Evolutionary conservation across 2,113 vertebrate species (phyloP).

Genomic region (Pogona vitticeps): DNA sequence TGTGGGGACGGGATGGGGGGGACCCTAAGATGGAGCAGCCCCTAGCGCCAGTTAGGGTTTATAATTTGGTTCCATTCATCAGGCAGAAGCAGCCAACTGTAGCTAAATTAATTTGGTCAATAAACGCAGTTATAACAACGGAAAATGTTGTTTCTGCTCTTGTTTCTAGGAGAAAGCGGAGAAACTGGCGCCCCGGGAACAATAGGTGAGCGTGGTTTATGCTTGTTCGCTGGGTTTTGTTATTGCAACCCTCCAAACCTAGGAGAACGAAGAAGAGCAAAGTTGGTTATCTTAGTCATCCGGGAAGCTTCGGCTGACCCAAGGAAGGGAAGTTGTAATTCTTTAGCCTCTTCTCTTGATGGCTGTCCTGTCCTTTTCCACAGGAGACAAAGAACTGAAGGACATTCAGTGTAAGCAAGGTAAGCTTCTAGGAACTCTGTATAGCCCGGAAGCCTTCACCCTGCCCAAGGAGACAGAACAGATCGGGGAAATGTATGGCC

Average conservation of each 20-base stretch:
- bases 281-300: not conserved
- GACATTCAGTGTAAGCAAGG: not conserved
- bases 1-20: too few species aligned
- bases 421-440: not conserved
- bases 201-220: not conserved
- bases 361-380: not conserved
- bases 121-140: too few species aligned
- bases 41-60: too few species aligned
- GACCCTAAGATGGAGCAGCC: too few species aligned
- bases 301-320: not conserved
- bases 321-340: too few species aligned
- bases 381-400: not conserved
- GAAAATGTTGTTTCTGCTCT: not conserved
- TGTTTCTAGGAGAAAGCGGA: not conserved
- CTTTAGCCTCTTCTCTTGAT: too few species aligned
- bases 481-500: not conserved
- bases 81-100: too few species aligned
- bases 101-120: too few species aligned
- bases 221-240: too few species aligned
- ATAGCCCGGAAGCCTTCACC: not conserved
- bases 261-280: not conserved
- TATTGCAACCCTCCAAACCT: rapidly evolving
- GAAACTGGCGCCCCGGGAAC: not conserved
- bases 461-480: not conserved
- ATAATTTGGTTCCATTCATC: too few species aligned